A percentile compares a stretch with the other conserved stretches of the same genome.
These are phyloP conservation scores for Leptodactylus fuscus DNA, from an alignment of 2,113 vertebrate species.

Conservation along the genomic window DNA sequence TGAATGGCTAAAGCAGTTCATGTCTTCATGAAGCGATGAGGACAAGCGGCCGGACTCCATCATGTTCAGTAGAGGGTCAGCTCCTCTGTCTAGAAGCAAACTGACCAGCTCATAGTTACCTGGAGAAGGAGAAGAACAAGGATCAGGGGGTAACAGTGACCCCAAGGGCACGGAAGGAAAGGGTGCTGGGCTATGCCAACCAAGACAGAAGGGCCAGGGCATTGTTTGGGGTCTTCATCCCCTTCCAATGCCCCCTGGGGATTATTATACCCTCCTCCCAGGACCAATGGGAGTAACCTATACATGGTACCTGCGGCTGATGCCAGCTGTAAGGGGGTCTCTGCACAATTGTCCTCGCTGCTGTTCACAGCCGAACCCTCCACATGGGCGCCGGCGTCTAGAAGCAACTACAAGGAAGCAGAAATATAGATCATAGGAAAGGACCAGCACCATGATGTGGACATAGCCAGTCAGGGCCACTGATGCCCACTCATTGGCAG, in stretches of 20 bases:
- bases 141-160: too few species aligned
- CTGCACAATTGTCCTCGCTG: constrained; percentile 88
- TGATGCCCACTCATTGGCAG: too few species aligned
- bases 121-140: constrained; percentile 60
- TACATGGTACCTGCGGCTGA: constrained; percentile 88
- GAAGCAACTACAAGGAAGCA: constrained; percentile 80
- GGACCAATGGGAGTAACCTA: not conserved
- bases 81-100: constrained; percentile 86
- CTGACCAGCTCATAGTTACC: constrained; percentile 98
- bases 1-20: constrained; percentile 98
- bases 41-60: constrained; percentile 85
- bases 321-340: constrained; percentile 93
- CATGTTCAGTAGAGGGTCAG: constrained; percentile 88
- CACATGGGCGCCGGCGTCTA: constrained; percentile 93
- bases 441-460: too few species aligned
- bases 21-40: constrained; percentile 88
- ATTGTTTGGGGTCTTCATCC: not conserved
- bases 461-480: too few species aligned
- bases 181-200: not conserved
- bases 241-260: not conserved
- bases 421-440: not conserved
- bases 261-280: too few species aligned
- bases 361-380: constrained; percentile 88
- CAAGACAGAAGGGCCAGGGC: not conserved
- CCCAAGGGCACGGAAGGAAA: not conserved